Conservation (phyloP, 37 sponge, comb jelly and placozoan species). For the Spongilla lacustris region DNA sequence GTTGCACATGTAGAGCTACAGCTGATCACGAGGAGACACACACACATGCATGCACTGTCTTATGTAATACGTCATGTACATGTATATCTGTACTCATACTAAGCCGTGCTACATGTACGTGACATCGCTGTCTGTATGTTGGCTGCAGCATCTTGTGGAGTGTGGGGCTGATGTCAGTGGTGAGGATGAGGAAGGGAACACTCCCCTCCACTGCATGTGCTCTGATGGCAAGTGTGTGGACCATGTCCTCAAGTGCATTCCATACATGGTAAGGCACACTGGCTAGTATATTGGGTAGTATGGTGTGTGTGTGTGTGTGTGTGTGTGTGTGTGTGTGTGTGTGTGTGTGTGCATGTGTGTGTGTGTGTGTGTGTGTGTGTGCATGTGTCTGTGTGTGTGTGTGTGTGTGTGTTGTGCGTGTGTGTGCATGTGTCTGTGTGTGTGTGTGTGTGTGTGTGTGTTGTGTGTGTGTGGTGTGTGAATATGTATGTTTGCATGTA, state of each 20-base stretch:
- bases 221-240: conserved; percentile 2
- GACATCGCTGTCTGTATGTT: background rate
- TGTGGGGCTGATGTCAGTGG: conserved; percentile 53
- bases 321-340: conserved; percentile 1
- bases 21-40: too few relatives aligned
- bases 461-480: too few relatives aligned
- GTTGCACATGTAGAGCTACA: too few relatives aligned
- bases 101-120: too few relatives aligned
- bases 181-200: conserved; percentile 62
- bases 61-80: too few relatives aligned
- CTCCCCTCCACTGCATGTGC: conserved; percentile 72
- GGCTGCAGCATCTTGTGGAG: conserved; percentile 50
- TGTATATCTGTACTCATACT: background rate
- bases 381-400: background rate
- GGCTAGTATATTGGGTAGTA: background rate
- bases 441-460: too few relatives aligned
- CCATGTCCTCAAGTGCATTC: conserved; percentile 11
- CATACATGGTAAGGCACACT: conserved; percentile 22
- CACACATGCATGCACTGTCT: background rate
- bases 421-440: too few relatives aligned
- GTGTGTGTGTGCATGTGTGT: background rate
- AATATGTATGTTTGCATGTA: too few relatives aligned
- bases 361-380: background rate
- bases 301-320: background rate
- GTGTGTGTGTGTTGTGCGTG: too few relatives aligned